Evolutionary conservation across 2,113 vertebrate species (phyloP).

Genomic region (Percopsis transmontana): DNA sequence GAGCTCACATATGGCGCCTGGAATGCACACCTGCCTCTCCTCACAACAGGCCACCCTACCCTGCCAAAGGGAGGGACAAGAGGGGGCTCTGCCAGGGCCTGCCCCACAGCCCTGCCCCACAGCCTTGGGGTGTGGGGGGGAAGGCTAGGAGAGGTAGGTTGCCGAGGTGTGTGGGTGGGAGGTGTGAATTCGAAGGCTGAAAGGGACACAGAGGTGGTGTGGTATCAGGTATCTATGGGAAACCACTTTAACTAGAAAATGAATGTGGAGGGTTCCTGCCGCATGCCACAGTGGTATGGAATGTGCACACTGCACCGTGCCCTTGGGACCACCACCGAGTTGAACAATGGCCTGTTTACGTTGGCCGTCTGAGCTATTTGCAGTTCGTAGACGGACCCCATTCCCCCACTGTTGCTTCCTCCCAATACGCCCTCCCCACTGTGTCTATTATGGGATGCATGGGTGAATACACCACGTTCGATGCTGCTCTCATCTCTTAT

Average conservation of each 20-base stretch:
- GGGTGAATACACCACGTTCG: slow-evolving; percentile 25
- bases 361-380: not conserved
- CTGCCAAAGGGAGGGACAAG: slow-evolving; percentile 42
- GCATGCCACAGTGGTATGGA: slow-evolving; percentile 1
- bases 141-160: slow-evolving; percentile 34
- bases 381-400: not conserved
- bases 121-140: slow-evolving; percentile 33
- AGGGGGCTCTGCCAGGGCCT: slow-evolving; percentile 70
- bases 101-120: slow-evolving; percentile 64
- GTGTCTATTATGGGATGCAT: slow-evolving; percentile 12
- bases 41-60: slow-evolving; percentile 35
- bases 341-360: not conserved
- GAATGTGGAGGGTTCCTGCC: not conserved
- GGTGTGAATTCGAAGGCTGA: slow-evolving; percentile 65
- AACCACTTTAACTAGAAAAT: not conserved
- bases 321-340: too few relatives aligned
- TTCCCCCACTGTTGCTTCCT: slow-evolving; percentile 5
- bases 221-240: slow-evolving; percentile 45
- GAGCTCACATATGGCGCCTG: slow-evolving; percentile 64
- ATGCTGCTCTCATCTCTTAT: slow-evolving; percentile 16
- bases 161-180: slow-evolving; percentile 44
- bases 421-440: not conserved
- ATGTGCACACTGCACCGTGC: not conserved
- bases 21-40: slow-evolving; percentile 80
- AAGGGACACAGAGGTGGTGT: slow-evolving; percentile 59